These are phyloP conservation scores for Podotricha telesiphe DNA, from an alignment of 2,888 invertebrate genomes.

Conservation along the genomic window DNA sequence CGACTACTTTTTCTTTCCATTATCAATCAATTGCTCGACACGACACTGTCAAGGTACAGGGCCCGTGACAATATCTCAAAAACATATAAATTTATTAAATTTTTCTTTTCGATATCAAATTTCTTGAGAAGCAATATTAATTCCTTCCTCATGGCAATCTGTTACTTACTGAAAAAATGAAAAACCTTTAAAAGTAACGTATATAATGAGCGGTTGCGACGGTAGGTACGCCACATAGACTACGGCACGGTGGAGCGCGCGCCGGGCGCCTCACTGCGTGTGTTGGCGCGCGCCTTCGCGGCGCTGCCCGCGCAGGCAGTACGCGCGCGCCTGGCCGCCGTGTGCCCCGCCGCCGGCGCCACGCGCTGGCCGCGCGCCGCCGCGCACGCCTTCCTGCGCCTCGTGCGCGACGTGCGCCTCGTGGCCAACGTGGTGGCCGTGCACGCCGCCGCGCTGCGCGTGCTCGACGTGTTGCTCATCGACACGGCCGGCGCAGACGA, in stretches of 20 bases:
- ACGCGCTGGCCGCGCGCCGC: constrained; percentile 76
- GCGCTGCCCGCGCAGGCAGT: constrained; percentile 78
- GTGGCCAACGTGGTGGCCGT: constrained; percentile 64
- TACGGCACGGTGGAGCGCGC: constrained; percentile 81
- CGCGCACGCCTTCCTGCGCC: constrained; percentile 63
- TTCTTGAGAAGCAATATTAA: too few relatives aligned
- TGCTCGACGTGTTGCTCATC: constrained; percentile 72
- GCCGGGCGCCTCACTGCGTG: constrained; percentile 52
- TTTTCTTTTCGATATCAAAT: too few relatives aligned
- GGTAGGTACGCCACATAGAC: constrained; percentile 82
- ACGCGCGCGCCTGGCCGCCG: constrained; percentile 76
- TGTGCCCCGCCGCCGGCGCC: constrained; percentile 67
- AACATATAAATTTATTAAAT: too few relatives aligned
- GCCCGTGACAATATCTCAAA: too few relatives aligned
- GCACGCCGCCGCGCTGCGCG: constrained; percentile 55
- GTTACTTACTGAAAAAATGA: too few relatives aligned
- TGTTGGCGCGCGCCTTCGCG: constrained; percentile 69
- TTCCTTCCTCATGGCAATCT: too few relatives aligned
- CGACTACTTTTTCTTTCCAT: constrained; percentile 82
- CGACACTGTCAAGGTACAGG: constrained; percentile 70
- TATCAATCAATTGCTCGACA: constrained; percentile 69
- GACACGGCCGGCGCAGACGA: constrained; percentile 78
- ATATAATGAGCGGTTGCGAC: too few relatives aligned
- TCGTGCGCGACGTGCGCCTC: constrained; percentile 62
- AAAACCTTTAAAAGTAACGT: too few relatives aligned